A percentile compares a stretch with the other conserved stretches of the same genome.
Conservation (phyloP, 2,797 vertebrate genomes). For the Mus minutoides region DNA sequence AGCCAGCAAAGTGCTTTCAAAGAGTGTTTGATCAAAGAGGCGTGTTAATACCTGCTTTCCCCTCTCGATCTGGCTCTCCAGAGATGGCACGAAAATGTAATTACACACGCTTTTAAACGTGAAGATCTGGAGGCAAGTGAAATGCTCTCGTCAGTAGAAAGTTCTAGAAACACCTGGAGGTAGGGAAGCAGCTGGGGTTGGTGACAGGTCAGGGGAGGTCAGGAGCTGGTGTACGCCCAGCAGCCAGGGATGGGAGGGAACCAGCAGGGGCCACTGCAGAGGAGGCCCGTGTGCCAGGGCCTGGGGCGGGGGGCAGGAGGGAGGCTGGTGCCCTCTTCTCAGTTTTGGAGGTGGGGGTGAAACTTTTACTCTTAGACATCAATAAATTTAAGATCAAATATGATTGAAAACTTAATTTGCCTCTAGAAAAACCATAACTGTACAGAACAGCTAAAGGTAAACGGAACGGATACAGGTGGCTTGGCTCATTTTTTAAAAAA, state of each 20-base stretch:
- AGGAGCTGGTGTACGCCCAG: neutral
- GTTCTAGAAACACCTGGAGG: neutral
- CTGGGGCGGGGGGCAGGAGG: no score
- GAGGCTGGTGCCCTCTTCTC: rapidly evolving
- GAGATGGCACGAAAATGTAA: neutral
- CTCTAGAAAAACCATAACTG: neutral
- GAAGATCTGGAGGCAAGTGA: neutral
- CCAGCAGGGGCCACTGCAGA: no score
- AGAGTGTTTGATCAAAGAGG: neutral
- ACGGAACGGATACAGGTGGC: neutral
- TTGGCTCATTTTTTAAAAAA: neutral
- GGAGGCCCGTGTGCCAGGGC: no score
- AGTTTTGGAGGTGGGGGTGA: neutral
- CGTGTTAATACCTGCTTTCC: neutral
- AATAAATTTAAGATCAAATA: neutral
- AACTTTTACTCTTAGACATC: neutral
- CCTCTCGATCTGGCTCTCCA: neutral
- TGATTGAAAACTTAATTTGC: neutral
- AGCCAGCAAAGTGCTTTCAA: neutral
- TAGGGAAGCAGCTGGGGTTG: neutral
- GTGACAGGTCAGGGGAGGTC: neutral
- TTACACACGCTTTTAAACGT: neutral
- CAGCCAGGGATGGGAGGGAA: neutral
- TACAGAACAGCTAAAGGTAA: neutral
- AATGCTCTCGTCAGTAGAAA: neutral